Conservation (phyloP, 1,140 invertebrate genomes). For the Cherax quadricarinatus region DNA sequence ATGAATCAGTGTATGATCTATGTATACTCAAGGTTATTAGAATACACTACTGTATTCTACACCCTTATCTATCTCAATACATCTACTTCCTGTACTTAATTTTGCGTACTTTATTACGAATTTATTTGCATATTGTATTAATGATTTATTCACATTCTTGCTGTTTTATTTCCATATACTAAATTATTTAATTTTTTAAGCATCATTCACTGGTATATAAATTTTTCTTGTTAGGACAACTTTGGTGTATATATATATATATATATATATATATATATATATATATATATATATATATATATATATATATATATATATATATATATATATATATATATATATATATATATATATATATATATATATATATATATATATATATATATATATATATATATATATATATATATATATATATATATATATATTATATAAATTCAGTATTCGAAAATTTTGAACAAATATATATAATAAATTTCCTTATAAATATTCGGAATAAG, state of each 20-base stretch:
- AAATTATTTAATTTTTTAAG: background rate
- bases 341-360: slow-evolving; percentile 13
- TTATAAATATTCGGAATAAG: background rate
- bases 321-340: background rate
- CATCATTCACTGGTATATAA: background rate
- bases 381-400: slow-evolving; percentile 13
- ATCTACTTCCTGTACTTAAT: too few relatives aligned
- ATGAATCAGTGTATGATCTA: too few relatives aligned
- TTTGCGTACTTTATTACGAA: background rate
- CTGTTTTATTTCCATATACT: background rate
- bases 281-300: slow-evolving; percentile 13
- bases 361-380: slow-evolving; percentile 13
- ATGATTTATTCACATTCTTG: too few relatives aligned
- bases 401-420: slow-evolving; percentile 13
- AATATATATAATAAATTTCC: background rate
- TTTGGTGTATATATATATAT: background rate
- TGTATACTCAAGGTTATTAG: too few relatives aligned
- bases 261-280: slow-evolving; percentile 13
- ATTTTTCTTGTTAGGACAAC: background rate
- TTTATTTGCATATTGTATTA: background rate
- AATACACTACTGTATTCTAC: too few relatives aligned
- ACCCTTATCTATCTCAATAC: too few relatives aligned
- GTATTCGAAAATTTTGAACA: background rate
- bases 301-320: slow-evolving; percentile 9
- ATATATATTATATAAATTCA: background rate